A percentile compares a stretch with the other conserved stretches of the same genome.
Evolutionary conservation across 2,888 invertebrate species (phyloP).

Genomic region (Oscheius sp.): DNA sequence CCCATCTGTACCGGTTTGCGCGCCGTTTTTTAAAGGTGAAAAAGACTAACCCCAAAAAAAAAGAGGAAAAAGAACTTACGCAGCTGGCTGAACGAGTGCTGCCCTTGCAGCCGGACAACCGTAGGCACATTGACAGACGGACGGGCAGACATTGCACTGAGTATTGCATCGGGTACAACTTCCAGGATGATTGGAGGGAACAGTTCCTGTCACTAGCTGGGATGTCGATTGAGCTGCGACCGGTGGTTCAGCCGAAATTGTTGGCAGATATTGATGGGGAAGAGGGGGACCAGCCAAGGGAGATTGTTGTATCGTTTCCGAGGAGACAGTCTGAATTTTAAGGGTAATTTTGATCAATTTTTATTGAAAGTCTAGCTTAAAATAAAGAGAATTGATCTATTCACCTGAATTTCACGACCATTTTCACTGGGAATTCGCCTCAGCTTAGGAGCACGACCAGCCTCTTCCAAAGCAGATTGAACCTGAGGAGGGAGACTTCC

Average conservation of each 20-base stretch:
- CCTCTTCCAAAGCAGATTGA: not conserved
- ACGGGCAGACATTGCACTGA: constrained; percentile 8
- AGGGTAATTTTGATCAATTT: too few relatives aligned
- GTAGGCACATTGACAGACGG: not conserved
- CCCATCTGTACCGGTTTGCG: too few relatives aligned
- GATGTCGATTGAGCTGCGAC: constrained; percentile 7
- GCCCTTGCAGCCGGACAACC: not conserved
- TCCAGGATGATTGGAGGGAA: constrained; percentile 14
- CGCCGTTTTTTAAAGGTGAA: too few relatives aligned
- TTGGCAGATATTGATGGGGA: too few relatives aligned
- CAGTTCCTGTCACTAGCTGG: constrained; percentile 29
- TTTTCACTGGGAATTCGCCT: constrained; percentile 25
- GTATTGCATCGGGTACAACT: constrained; percentile 13
- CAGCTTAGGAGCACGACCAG: constrained; percentile 23
- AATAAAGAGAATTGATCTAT: not conserved
- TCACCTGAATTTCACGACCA: constrained; percentile 27
- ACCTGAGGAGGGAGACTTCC: not conserved
- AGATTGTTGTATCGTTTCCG: constrained; percentile 14
- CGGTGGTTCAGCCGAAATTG: too few relatives aligned
- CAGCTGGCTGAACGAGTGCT: constrained; percentile 10
- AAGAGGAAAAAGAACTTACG: not conserved
- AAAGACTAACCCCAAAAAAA: too few relatives aligned
- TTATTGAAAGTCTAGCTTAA: not conserved
- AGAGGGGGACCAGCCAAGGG: not conserved
- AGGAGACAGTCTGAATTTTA: constrained; percentile 10